phyloP scores from a whole-genome alignment of 2,888 invertebrate species.

The Sceliomorpha sp. region DNA sequence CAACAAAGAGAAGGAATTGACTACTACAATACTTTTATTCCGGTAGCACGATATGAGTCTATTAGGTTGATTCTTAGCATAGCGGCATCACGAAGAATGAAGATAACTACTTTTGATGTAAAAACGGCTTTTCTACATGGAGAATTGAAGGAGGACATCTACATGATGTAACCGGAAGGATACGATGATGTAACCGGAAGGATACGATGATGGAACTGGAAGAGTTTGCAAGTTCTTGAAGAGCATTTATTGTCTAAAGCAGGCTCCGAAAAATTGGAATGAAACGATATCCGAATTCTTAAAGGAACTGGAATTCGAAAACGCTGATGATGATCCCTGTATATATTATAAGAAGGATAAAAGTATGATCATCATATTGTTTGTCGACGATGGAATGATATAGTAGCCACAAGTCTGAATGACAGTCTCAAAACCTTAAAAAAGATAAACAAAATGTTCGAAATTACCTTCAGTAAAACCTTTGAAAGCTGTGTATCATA shows the following conservation, averaged over 20 bases:
- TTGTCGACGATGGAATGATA: slow-evolving; percentile 60
- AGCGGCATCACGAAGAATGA: slow-evolving; percentile 47
- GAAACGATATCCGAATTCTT: slow-evolving; percentile 54
- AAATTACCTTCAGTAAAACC: slow-evolving; percentile 46
- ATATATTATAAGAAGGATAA: slow-evolving; percentile 58
- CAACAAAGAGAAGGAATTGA: slow-evolving; percentile 61
- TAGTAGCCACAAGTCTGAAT: slow-evolving; percentile 38
- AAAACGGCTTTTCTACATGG: slow-evolving; percentile 58
- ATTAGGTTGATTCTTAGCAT: slow-evolving; percentile 59
- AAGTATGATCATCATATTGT: slow-evolving; percentile 43
- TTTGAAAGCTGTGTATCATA: slow-evolving; percentile 41
- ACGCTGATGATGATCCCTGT: slow-evolving; percentile 63
- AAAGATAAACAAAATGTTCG: slow-evolving; percentile 42
- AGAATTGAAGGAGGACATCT: too few species aligned
- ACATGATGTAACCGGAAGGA: too few species aligned
- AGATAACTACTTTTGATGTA: slow-evolving; percentile 53
- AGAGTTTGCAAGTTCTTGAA: slow-evolving; percentile 57
- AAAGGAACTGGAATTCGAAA: slow-evolving; percentile 49
- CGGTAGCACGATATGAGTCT: slow-evolving; percentile 59
- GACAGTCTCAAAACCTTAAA: slow-evolving; percentile 52
- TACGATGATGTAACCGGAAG: slow-evolving; percentile 62
- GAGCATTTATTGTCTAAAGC: slow-evolving; percentile 65
- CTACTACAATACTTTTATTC: slow-evolving; percentile 63
- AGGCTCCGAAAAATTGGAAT: slow-evolving; percentile 64
- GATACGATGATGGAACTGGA: slow-evolving; percentile 49